A percentile compares a stretch with the other conserved stretches of the same genome.
These are phyloP conservation scores for Calcarius lapponicus DNA, from an alignment of 2,797 vertebrate species.

Conservation along the genomic window DNA sequence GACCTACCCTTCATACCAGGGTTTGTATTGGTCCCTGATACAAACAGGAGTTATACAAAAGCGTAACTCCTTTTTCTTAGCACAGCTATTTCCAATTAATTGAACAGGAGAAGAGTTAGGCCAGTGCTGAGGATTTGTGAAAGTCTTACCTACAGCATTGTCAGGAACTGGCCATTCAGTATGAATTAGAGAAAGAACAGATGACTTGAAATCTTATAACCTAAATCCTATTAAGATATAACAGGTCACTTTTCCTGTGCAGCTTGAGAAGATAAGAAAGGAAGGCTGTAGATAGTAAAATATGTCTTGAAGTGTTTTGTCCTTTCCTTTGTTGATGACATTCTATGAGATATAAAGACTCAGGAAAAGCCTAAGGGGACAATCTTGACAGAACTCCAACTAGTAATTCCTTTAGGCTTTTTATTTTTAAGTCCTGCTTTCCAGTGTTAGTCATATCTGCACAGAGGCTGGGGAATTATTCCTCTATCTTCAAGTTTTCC, in stretches of 20 bases:
- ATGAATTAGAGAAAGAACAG: neutral
- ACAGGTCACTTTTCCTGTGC: neutral
- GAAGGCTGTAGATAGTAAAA: neutral
- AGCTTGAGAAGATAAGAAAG: conserved; percentile 30
- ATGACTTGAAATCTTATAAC: neutral
- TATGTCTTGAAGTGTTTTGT: neutral
- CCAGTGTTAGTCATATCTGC: neutral
- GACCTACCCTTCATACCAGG: neutral
- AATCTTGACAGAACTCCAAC: neutral
- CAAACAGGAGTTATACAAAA: neutral
- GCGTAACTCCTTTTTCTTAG: neutral
- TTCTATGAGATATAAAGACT: neutral
- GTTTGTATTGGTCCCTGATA: neutral
- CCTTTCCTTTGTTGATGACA: neutral
- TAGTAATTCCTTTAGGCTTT: conserved; percentile 22
- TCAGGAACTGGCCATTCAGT: neutral
- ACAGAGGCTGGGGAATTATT: neutral
- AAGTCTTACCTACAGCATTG: neutral
- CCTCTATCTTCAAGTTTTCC: neutral
- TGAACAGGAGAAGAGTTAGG: neutral
- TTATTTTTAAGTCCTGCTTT: neutral
- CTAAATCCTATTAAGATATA: conserved; percentile 11
- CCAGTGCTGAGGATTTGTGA: neutral
- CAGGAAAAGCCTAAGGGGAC: neutral
- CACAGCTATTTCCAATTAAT: neutral